phyloP scores from a whole-genome alignment of 2,113 vertebrate genomes.

The Calyptomena viridis region DNA sequence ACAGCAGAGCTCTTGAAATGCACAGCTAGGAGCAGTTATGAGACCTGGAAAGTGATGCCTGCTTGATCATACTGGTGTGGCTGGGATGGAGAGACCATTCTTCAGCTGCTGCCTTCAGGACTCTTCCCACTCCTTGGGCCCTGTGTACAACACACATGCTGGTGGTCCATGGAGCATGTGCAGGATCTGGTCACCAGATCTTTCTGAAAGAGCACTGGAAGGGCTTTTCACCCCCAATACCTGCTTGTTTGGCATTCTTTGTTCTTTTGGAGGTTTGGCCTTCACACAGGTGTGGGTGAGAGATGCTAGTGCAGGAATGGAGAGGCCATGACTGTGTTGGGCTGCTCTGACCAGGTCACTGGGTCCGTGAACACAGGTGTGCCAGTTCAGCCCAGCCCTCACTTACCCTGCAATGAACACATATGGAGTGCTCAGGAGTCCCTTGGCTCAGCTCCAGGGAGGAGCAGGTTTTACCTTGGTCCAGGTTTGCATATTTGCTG shows the following conservation, averaged over 20 bases:
- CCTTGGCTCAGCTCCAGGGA: not conserved
- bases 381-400: not conserved
- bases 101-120: not conserved
- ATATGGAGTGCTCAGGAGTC: not conserved
- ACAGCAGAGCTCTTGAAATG: not conserved
- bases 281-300: not conserved
- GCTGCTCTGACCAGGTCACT: not conserved
- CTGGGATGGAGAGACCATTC: not conserved
- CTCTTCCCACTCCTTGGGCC: not conserved
- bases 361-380: not conserved
- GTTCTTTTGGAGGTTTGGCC: not conserved
- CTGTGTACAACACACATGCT: rapidly evolving
- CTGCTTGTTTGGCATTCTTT: not conserved
- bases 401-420: not conserved
- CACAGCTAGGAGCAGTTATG: not conserved
- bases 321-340: not conserved
- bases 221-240: not conserved
- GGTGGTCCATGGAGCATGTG: not conserved
- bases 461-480: not conserved
- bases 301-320: not conserved
- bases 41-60: not conserved
- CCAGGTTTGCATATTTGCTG: not conserved
- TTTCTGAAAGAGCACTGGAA: not conserved
- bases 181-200: not conserved
- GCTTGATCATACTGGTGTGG: not conserved